Conservation (phyloP, 2,888 invertebrate genomes). For the Tenthredo mesomela region DNA sequence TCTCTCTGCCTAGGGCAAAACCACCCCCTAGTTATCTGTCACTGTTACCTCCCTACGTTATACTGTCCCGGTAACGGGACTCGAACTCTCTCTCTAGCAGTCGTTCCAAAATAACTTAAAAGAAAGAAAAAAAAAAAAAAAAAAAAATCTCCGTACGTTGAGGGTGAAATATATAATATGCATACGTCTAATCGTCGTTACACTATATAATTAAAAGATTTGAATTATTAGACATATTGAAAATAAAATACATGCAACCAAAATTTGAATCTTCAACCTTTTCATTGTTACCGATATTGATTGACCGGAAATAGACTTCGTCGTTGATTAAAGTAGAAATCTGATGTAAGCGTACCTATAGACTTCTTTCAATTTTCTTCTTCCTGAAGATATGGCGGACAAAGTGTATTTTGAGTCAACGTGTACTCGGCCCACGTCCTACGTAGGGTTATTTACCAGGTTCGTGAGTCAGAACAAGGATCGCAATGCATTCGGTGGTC, state of each 20-base stretch:
- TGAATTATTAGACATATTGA: not conserved
- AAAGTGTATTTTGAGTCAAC: slow-evolving; percentile 55
- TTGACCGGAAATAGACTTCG: not conserved
- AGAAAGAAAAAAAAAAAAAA: not conserved
- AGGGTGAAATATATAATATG: not conserved
- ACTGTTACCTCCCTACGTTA: slow-evolving; percentile 53
- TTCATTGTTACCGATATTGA: not conserved
- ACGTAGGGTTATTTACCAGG: slow-evolving; percentile 64
- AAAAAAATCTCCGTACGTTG: not conserved
- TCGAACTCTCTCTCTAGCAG: slow-evolving; percentile 43
- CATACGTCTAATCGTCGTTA: not conserved
- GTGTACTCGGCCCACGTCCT: slow-evolving; percentile 59
- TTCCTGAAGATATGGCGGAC: not conserved
- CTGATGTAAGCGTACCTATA: not conserved
- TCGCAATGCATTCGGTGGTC: slow-evolving; percentile 57
- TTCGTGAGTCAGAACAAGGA: slow-evolving; percentile 55
- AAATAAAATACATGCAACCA: not conserved
- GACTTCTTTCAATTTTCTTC: not conserved
- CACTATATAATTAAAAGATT: not conserved
- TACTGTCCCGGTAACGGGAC: slow-evolving; percentile 9
- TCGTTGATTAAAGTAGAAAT: not conserved
- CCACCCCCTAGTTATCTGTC: slow-evolving; percentile 66
- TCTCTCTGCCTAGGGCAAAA: slow-evolving; percentile 59
- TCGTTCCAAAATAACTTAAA: slow-evolving; percentile 57
- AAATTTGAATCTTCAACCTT: not conserved